phyloP scores from a whole-genome alignment of 2,888 invertebrate genomes.

The Drosophila austrosaltans region DNA sequence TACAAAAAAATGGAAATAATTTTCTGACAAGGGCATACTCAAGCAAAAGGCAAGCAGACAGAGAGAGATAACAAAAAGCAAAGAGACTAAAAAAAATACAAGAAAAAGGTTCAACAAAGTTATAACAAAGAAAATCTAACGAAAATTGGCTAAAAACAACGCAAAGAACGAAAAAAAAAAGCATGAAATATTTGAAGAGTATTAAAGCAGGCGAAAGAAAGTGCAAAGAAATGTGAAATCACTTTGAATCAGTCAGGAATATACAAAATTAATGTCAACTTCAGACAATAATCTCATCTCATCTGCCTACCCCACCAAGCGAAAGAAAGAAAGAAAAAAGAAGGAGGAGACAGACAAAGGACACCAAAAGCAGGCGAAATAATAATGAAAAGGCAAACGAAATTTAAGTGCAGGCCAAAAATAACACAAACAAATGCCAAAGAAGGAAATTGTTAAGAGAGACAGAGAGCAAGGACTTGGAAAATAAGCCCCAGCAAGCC shows the following conservation, averaged over 20 bases:
- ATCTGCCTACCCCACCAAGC: slow-evolving; percentile 28
- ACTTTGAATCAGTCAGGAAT: slow-evolving; percentile 13
- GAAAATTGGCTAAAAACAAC: slow-evolving; percentile 37
- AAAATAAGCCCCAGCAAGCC: slow-evolving; percentile 67
- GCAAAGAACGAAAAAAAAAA: slow-evolving; percentile 15
- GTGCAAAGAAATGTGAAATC: slow-evolving; percentile 13
- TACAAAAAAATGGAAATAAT: slow-evolving; percentile 41
- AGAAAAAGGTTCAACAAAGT: slow-evolving; percentile 23
- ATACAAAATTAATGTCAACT: slow-evolving; percentile 49
- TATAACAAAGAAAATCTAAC: slow-evolving; percentile 20
- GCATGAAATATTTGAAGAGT: slow-evolving; percentile 38
- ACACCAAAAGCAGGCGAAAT: slow-evolving; percentile 24
- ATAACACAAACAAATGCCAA: slow-evolving; percentile 66
- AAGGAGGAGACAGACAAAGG: slow-evolving; percentile 16
- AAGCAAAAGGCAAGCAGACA: slow-evolving; percentile 5
- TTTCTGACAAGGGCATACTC: slow-evolving; percentile 59
- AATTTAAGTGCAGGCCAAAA: slow-evolving; percentile 60
- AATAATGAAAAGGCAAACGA: slow-evolving; percentile 57
- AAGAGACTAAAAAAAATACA: neutral
- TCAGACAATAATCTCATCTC: slow-evolving; percentile 44
- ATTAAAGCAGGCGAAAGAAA: slow-evolving; percentile 13
- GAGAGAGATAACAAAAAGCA: slow-evolving; percentile 38
- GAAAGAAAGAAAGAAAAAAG: slow-evolving; percentile 27
- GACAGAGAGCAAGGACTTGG: slow-evolving; percentile 58
- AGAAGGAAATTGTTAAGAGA: slow-evolving; percentile 62